Evolutionary conservation across 2,797 vertebrate genomes (phyloP), one percentile per base, ranked within the genome.

Genomic region (Danionella dracula): DNA sequence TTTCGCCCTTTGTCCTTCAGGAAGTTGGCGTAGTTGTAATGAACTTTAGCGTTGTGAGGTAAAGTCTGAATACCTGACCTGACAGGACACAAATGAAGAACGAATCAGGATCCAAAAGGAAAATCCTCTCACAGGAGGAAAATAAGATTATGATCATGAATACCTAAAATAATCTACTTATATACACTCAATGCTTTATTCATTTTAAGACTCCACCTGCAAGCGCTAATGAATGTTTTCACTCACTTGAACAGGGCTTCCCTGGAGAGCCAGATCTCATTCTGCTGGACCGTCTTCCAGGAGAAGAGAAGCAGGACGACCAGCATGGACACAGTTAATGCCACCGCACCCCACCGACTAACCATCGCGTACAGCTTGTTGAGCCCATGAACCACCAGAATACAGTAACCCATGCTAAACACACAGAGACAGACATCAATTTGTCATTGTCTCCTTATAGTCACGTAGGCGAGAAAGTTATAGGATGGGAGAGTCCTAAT

Each of bases 21-120:
- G 76, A 96, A 97, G 81, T 99, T 99, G 81, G 95, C 96, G 0
- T 96, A 99, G 90, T 99, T 99, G 87, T 99, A 99, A 80, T 99
- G 96, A 58, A 96, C 96, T 88, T 99, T 99, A 80, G 96, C 96
- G 0, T 99, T 99, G 82, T 96, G 94, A 66, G 96, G 96, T 75
- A 98, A 82, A 37, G 94, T 97, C 82, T 92, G 89, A 81, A 98
- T 95, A 53, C 96, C 96, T 69, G 96, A 98, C 81, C 96, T 99
- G 81, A 15, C 57, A 2, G 55, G 51, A 27, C 23, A 27, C 23
- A 27, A 27, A 27, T 56, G 17, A 8, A 10, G 20, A 8, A 37
- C 16, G 15, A 35, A 8, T n/a, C n/a, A n/a, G n/a, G n/a, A n/a
- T n/a, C n/a, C n/a, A n/a, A n/a, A n/a, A n/a, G n/a, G n/a, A n/a